Conservation (phyloP, 2,888 invertebrate species). For the Nezara viridula region DNA sequence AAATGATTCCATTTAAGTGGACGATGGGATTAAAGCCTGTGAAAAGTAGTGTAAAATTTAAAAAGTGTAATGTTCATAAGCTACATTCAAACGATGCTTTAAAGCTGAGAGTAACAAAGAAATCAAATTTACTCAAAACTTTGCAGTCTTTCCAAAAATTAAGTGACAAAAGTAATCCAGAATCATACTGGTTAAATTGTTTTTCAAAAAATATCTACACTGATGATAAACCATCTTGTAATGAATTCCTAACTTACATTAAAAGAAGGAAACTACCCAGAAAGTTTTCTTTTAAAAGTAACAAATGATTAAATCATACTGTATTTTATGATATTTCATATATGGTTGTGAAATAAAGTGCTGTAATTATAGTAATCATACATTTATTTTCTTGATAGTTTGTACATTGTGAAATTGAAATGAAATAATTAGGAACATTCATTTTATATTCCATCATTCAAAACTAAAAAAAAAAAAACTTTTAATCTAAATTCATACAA, state of each 20-base stretch:
- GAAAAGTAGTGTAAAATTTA: not conserved
- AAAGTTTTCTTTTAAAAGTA: not conserved
- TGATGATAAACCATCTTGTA: not conserved
- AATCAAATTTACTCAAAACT: not conserved
- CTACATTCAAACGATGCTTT: not conserved
- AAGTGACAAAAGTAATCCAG: not conserved
- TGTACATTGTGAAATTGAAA: not conserved
- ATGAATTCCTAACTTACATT: not conserved
- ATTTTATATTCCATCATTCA: not conserved
- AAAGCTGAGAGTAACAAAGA: not conserved
- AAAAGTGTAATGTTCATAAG: not conserved
- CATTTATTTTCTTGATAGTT: not conserved
- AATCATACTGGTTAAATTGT: conserved; percentile 3
- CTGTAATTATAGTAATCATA: not conserved
- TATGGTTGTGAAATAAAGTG: not conserved
- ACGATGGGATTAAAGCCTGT: not conserved
- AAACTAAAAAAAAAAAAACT: too few relatives aligned
- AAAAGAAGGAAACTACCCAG: not conserved
- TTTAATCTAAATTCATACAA: too few relatives aligned
- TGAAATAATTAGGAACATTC: not conserved
- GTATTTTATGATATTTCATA: not conserved
- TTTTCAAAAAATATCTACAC: not conserved
- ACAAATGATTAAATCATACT: not conserved
- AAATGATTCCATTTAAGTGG: not conserved
- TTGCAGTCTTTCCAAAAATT: not conserved